Base-by-base conservation (phyloP, 1,140 invertebrate species). In the Drosophila bocki region DNA sequence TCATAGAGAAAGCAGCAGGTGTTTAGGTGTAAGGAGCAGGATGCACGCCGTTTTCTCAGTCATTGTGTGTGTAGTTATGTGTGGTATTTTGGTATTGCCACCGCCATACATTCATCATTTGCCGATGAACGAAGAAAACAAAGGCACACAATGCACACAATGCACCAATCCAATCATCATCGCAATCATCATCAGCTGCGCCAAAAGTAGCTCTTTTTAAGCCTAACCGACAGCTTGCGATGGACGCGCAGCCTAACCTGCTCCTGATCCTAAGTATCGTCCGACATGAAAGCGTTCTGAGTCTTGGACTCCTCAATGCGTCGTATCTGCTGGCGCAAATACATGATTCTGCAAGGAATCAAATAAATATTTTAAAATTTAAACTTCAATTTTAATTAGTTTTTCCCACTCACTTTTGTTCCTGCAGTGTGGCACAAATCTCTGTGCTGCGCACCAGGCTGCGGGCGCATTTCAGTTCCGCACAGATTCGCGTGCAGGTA, bases 361-460 rank as follows among this genome's bases (percentile, higher is more conserved):
- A 15, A 33, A 13, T 7, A 15, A 15, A 47, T 35, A 59, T 7
- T 26, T 1, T 29, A 29, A 1, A 6, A 29, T 29, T 29, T 29
- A 5, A 29, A 6, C 26, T 6, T 13, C 0, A 22, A 13, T 17
- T 7, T 7, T 3, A 13, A 11, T 44, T 3, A 26, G 0, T 26
- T 61, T 19, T 61, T 19, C 9, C 11, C 6, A 70, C 70, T 72
- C 92, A 98, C 98, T 98, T 98, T 95, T 99, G 98, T 95, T 99
- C 98, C 94, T 99, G 97, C 93, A 99, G 94, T 72, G 98, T 99
- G 64, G 98, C 97, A 94, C 98, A 97, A 93, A 99, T 99, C 95
- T 99, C 98, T 37, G 97, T 98, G 88, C 98, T 95, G 86, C 98
- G 95, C 75, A 99, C 98, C 91, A 98, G 94, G 76, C 98, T 98